A percentile compares a stretch with the other conserved stretches of the same genome.
These are phyloP conservation scores for Gyrodactylus salaris DNA, from an alignment of 1,140 invertebrate species.

Conservation along the genomic window DNA sequence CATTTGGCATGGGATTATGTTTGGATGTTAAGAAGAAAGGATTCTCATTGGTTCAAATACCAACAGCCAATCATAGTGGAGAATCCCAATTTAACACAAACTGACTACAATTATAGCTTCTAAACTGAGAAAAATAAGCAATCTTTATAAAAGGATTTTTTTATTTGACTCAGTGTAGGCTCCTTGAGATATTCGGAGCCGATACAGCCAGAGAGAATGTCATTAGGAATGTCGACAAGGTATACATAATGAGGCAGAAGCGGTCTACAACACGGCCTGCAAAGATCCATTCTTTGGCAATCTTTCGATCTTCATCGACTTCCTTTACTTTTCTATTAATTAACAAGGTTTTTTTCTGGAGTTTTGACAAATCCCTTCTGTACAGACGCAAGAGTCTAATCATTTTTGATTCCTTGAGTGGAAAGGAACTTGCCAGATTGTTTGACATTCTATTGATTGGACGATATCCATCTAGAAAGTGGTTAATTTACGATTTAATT, in stretches of 20 bases:
- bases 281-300: constrained; percentile 69
- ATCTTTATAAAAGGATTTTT: not conserved
- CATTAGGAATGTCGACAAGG: not conserved
- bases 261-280: constrained; percentile 97
- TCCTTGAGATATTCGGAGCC: constrained; percentile 22
- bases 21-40: too few species aligned
- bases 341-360: not conserved
- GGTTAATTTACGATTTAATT: too few species aligned
- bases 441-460: too few species aligned
- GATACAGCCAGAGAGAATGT: constrained; percentile 9
- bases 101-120: too few species aligned
- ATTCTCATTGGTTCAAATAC: too few species aligned
- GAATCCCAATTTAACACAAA: too few species aligned
- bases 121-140: not conserved
- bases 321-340: not conserved
- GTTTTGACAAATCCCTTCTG: not conserved
- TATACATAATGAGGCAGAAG: constrained; percentile 10
- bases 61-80: too few species aligned
- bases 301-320: not conserved
- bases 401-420: too few species aligned
- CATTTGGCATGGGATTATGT: too few species aligned
- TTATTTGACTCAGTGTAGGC: not conserved
- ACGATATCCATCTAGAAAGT: too few species aligned
- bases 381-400: not conserved
- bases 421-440: too few species aligned